Evolutionary conservation across 2,888 invertebrate genomes (phyloP).

Genomic region (Lasiommata megera): DNA sequence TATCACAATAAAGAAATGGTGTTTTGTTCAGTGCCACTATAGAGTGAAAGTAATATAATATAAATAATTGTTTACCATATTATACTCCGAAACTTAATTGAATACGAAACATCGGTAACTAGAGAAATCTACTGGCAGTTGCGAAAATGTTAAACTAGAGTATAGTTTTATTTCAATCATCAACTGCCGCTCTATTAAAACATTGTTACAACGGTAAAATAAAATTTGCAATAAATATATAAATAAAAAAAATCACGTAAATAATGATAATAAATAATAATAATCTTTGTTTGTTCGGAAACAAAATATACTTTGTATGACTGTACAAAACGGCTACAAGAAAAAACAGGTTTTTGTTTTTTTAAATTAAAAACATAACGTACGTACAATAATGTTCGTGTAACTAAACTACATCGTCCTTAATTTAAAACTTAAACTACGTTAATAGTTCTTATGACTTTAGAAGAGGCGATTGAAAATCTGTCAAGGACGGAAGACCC

Average conservation of each 20-base stretch:
- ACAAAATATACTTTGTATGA: constrained; percentile 69
- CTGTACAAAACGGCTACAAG: constrained; percentile 69
- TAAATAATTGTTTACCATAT: constrained; percentile 41
- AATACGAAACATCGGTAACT: constrained; percentile 74
- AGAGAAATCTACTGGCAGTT: constrained; percentile 68
- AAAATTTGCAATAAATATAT: constrained; percentile 65
- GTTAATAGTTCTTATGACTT: constrained; percentile 76
- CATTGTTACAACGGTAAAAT: constrained; percentile 42
- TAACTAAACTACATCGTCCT: constrained; percentile 65
- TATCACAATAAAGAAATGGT: constrained; percentile 63
- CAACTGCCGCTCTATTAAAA: constrained; percentile 56
- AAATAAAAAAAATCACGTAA: constrained; percentile 57
- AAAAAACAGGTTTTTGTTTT: constrained; percentile 50
- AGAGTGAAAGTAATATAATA: constrained; percentile 43
- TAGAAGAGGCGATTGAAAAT: constrained; percentile 42
- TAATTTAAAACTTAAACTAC: constrained; percentile 70
- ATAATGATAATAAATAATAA: constrained; percentile 65
- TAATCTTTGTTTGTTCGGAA: constrained; percentile 64
- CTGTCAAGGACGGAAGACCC: constrained; percentile 62
- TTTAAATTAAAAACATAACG: constrained; percentile 63
- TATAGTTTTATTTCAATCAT: constrained; percentile 49
- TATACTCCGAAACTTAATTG: constrained; percentile 52
- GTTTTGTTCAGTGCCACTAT: constrained; percentile 41
- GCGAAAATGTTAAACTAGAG: constrained; percentile 53
- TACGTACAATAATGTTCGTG: constrained; percentile 69